A percentile compares a stretch with the other conserved stretches of the same genome.
These are phyloP conservation scores for Pantala flavescens DNA, from an alignment of 1,140 invertebrate species.

Conservation along the genomic window DNA sequence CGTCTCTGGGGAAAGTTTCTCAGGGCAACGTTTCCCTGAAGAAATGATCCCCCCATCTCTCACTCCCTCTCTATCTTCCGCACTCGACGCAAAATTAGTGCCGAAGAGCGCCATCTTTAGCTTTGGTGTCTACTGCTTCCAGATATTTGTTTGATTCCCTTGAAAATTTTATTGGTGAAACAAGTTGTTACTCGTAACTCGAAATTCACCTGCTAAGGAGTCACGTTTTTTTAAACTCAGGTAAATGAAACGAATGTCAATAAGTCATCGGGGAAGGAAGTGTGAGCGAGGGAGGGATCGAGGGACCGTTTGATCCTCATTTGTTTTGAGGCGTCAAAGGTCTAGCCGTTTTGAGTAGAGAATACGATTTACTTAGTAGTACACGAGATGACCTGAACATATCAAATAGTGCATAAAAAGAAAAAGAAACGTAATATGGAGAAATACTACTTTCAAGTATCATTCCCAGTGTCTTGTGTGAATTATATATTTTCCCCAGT, in stretches of 20 bases:
- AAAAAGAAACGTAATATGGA: constrained; percentile 10
- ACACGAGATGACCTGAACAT: constrained; percentile 4
- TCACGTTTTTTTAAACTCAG: neutral
- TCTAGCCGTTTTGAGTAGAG: neutral
- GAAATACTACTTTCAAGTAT: constrained; percentile 7
- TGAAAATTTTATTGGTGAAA: neutral
- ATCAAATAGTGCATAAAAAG: neutral
- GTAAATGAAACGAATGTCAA: neutral
- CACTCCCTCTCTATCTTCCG: neutral
- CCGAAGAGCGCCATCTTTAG: no score
- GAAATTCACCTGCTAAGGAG: neutral
- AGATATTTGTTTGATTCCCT: neutral
- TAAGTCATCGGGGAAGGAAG: neutral
- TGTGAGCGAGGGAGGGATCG: neutral
- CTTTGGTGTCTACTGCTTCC: neutral
- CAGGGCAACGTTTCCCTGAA: neutral
- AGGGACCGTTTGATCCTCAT: neutral
- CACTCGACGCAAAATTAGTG: neutral
- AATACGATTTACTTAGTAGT: constrained; percentile 1
- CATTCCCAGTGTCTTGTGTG: constrained; percentile 7
- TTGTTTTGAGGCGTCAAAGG: neutral
- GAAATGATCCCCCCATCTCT: neutral
- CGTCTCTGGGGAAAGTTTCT: neutral
- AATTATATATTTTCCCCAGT: neutral
- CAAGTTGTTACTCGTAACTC: neutral